phyloP scores from a whole-genome alignment of 2,888 invertebrate genomes.

The Cotesia congregata region DNA sequence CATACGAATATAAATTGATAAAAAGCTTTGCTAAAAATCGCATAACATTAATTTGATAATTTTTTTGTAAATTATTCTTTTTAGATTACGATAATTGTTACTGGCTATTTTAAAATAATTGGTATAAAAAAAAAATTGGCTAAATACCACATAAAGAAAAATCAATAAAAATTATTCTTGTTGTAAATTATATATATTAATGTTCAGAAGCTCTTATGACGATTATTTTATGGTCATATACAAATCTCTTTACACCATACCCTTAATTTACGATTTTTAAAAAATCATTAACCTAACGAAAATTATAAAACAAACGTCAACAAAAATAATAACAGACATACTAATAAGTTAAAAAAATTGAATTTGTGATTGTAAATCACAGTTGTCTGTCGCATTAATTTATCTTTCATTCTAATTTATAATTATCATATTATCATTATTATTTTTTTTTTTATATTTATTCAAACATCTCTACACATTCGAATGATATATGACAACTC shows the following conservation, averaged over 20 bases:
- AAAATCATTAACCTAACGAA: conserved; percentile 38
- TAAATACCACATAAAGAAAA: too few relatives aligned
- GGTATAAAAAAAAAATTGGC: too few relatives aligned
- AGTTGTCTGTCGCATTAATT: conserved; percentile 27
- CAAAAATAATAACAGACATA: conserved; percentile 47
- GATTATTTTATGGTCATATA: conserved; percentile 25
- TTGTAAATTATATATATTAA: background rate
- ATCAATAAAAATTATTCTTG: too few relatives aligned
- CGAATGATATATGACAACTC: conserved; percentile 46
- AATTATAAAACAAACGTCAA: conserved; percentile 62
- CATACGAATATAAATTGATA: background rate
- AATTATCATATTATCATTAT: conserved; percentile 38
- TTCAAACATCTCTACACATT: conserved; percentile 26
- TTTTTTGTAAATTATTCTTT: too few relatives aligned
- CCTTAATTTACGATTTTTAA: conserved; percentile 4
- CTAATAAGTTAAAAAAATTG: conserved; percentile 6
- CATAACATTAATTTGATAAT: too few relatives aligned
- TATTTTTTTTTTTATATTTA: conserved; percentile 43
- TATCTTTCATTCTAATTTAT: conserved; percentile 33
- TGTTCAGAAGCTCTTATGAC: conserved; percentile 54
- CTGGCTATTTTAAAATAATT: too few relatives aligned
- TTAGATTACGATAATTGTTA: too few relatives aligned
- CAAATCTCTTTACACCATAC: background rate
- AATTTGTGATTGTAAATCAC: conserved; percentile 27
- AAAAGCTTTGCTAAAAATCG: background rate